A percentile compares a stretch with the other conserved stretches of the same genome.
These are phyloP conservation scores for Drosophila lutescens DNA, from an alignment of 2,888 invertebrate genomes.

Conservation along the genomic window DNA sequence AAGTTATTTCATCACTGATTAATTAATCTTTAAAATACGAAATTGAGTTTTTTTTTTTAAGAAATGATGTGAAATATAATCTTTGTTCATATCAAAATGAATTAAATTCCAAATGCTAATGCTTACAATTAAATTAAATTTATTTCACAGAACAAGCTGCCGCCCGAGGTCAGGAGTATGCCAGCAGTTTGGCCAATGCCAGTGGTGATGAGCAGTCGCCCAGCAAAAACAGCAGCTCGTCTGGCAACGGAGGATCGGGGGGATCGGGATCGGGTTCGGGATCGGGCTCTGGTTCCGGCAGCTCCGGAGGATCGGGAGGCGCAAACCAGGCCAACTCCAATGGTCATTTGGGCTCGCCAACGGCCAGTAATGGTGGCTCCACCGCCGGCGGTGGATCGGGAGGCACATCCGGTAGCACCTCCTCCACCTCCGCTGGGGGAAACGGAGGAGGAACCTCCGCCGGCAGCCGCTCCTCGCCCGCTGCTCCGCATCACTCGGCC, in stretches of 20 bases:
- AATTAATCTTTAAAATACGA: too few relatives aligned
- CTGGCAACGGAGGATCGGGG: slow-evolving; percentile 12
- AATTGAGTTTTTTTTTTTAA: too few relatives aligned
- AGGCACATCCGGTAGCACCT: slow-evolving; percentile 3
- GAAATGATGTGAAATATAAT: too few relatives aligned
- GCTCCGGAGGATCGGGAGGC: slow-evolving; percentile 23
- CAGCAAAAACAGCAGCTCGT: slow-evolving; percentile 63
- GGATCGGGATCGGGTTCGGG: background rate
- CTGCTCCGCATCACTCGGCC: slow-evolving; percentile 68
- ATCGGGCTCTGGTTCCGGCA: slow-evolving; percentile 6
- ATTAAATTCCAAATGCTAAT: too few relatives aligned
- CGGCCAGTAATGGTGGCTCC: slow-evolving; percentile 51
- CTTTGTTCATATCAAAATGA: too few relatives aligned
- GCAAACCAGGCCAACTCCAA: slow-evolving; percentile 46
- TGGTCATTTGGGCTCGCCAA: slow-evolving; percentile 58
- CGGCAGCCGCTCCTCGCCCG: slow-evolving; percentile 59
- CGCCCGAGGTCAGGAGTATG: slow-evolving; percentile 78
- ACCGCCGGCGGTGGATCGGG: slow-evolving; percentile 21
- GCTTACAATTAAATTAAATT: too few relatives aligned
- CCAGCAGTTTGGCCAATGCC: slow-evolving; percentile 69
- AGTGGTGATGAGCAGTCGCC: slow-evolving; percentile 81
- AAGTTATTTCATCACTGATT: too few relatives aligned
- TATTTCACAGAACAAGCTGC: slow-evolving; percentile 70
- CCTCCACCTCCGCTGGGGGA: slow-evolving; percentile 8
- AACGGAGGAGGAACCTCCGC: slow-evolving; percentile 22